phyloP scores from a whole-genome alignment of 2,888 invertebrate species.

The Caenorhabditis imperialis region DNA sequence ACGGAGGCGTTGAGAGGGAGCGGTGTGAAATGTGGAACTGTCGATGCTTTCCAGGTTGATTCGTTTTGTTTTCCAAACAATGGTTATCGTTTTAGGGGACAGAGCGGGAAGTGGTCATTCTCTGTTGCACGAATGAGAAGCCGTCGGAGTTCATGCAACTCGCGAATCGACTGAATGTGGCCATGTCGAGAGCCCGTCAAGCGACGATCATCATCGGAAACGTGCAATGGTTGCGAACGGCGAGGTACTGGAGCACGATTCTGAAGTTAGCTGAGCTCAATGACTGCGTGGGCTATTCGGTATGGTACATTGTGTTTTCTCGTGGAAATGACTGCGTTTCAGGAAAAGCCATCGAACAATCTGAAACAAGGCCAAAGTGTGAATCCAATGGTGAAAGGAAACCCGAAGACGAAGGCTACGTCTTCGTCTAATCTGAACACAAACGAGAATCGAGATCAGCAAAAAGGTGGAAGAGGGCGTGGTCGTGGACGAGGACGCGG shows the following conservation, averaged over 20 bases:
- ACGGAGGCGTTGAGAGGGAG: slow-evolving; percentile 9
- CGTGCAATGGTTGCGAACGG: slow-evolving; percentile 3
- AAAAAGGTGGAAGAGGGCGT: too few species aligned
- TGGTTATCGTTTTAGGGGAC: slow-evolving; percentile 8
- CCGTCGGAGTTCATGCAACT: slow-evolving; percentile 29
- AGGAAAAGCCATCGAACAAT: too few species aligned
- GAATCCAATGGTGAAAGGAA: too few species aligned
- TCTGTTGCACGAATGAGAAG: slow-evolving; percentile 22
- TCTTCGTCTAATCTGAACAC: too few species aligned
- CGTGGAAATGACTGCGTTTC: too few species aligned
- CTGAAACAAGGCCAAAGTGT: too few species aligned
- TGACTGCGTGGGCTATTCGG: slow-evolving; percentile 3
- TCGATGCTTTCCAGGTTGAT: slow-evolving; percentile 20
- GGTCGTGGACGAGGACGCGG: too few species aligned
- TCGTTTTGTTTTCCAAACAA: not conserved
- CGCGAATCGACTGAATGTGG: slow-evolving; percentile 25
- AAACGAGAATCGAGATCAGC: too few species aligned
- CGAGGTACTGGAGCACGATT: slow-evolving; percentile 16
- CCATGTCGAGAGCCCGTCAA: slow-evolving; percentile 25
- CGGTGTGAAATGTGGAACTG: slow-evolving; percentile 27
- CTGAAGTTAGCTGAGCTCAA: slow-evolving; percentile 1
- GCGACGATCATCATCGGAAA: slow-evolving; percentile 28
- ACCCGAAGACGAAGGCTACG: too few species aligned
- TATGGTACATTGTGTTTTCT: too few species aligned
- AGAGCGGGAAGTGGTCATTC: slow-evolving; percentile 23